Conservation (phyloP, 2,797 vertebrate genomes). For the Lithobates pipiens region DNA sequence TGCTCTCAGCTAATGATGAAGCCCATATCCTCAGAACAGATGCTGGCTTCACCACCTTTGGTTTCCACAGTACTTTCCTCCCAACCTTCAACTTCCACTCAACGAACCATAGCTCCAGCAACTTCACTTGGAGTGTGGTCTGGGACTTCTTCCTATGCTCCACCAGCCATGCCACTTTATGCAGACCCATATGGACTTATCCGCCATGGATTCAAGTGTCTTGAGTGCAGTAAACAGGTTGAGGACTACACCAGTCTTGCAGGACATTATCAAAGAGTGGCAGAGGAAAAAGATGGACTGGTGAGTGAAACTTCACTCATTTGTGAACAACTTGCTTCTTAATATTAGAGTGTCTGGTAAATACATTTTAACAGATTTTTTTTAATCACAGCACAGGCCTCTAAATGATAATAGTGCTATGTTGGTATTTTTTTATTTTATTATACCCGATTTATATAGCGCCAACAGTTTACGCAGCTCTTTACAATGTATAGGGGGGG, state of each 20-base stretch:
- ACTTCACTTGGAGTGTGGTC: slow-evolving; percentile 55
- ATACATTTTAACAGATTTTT: neutral
- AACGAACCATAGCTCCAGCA: slow-evolving; percentile 65
- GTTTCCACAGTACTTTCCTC: slow-evolving; percentile 64
- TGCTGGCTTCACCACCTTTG: slow-evolving; percentile 81
- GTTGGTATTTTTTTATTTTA: neutral
- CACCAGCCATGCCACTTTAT: slow-evolving; percentile 89
- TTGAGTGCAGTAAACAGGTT: slow-evolving; percentile 92
- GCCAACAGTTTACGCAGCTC: too few relatives aligned
- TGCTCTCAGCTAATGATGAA: slow-evolving; percentile 95
- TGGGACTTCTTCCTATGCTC: slow-evolving; percentile 63
- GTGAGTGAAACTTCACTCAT: slow-evolving; percentile 77
- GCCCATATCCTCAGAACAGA: slow-evolving; percentile 89
- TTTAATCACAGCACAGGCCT: neutral
- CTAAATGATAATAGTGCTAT: neutral
- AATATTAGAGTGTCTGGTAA: neutral
- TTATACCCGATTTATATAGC: too few relatives aligned
- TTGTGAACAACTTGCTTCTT: neutral
- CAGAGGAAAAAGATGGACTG: slow-evolving; percentile 87
- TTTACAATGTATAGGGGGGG: too few relatives aligned
- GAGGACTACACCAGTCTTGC: slow-evolving; percentile 86
- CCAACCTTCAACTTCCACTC: slow-evolving; percentile 59
- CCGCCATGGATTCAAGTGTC: slow-evolving; percentile 85
- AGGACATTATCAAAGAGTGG: slow-evolving; percentile 90
- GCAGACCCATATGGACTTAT: slow-evolving; percentile 81